These are phyloP conservation scores for Craniophora ligustri DNA, from an alignment of 2,888 invertebrate species.

Conservation along the genomic window DNA sequence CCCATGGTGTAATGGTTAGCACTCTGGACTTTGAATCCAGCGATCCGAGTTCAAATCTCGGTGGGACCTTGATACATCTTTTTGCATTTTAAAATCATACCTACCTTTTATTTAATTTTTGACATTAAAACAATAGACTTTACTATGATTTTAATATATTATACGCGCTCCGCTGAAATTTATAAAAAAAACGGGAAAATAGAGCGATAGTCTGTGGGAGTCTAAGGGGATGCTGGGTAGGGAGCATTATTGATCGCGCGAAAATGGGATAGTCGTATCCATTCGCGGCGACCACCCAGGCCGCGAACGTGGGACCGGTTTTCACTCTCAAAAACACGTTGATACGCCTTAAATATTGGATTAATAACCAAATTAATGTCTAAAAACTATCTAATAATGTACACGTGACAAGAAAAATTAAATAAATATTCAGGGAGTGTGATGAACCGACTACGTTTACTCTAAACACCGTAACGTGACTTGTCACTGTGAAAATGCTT, in stretches of 20 bases:
- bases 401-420: constrained; percentile 43
- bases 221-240: constrained; percentile 87
- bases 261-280: constrained; percentile 86
- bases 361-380: constrained; percentile 65
- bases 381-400: constrained; percentile 49
- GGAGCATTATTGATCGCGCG: constrained; percentile 89
- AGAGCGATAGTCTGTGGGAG: constrained; percentile 71
- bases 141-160: background rate
- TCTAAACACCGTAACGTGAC: constrained; percentile 62
- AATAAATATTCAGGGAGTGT: constrained; percentile 48
- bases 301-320: constrained; percentile 83
- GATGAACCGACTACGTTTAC: constrained; percentile 49
- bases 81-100: background rate
- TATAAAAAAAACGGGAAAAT: constrained; percentile 29
- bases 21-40: constrained; percentile 89
- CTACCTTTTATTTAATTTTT: constrained; percentile 14
- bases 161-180: background rate
- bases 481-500: constrained; percentile 56
- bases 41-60: constrained; percentile 89
- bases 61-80: constrained; percentile 74
- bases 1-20: constrained; percentile 90
- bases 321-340: constrained; percentile 81
- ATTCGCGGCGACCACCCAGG: constrained; percentile 85
- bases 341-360: constrained; percentile 73
- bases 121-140: constrained; percentile 1